These are phyloP conservation scores for Narcine bancroftii DNA, from an alignment of 2,113 vertebrate genomes.

Conservation along the genomic window DNA sequence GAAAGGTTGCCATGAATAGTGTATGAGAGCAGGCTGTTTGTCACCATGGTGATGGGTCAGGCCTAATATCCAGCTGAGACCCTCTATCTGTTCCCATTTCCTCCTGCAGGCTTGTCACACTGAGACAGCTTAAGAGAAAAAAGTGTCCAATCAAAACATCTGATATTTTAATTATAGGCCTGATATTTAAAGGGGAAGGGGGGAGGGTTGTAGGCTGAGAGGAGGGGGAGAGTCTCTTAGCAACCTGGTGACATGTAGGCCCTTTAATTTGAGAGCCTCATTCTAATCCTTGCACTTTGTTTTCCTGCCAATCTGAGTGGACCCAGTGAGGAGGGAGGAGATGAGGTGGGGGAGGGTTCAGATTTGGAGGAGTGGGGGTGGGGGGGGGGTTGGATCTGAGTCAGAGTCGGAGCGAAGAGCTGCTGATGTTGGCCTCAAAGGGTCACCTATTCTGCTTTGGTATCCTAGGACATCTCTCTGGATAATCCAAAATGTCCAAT, in stretches of 20 bases:
- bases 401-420: no score
- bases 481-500: background rate
- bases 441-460: no score
- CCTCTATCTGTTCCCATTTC: conserved; percentile 43
- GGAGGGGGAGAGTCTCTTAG: background rate
- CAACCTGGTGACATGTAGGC: background rate
- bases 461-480: background rate
- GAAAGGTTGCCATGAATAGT: conserved; percentile 69
- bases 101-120: conserved; percentile 36
- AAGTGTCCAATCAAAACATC: background rate
- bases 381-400: background rate
- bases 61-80: conserved; percentile 51
- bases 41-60: conserved; percentile 55
- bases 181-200: background rate
- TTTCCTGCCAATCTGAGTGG: background rate
- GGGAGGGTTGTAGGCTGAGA: background rate
- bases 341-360: background rate
- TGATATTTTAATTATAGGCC: background rate
- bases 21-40: conserved; percentile 56
- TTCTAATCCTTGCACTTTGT: background rate
- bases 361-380: background rate
- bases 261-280: background rate
- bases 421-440: no score
- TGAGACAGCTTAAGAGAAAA: conserved; percentile 13
- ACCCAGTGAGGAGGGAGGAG: no score